Evolutionary conservation across 2,797 vertebrate genomes (phyloP).

Genomic region (Aplochiton taeniatus): DNA sequence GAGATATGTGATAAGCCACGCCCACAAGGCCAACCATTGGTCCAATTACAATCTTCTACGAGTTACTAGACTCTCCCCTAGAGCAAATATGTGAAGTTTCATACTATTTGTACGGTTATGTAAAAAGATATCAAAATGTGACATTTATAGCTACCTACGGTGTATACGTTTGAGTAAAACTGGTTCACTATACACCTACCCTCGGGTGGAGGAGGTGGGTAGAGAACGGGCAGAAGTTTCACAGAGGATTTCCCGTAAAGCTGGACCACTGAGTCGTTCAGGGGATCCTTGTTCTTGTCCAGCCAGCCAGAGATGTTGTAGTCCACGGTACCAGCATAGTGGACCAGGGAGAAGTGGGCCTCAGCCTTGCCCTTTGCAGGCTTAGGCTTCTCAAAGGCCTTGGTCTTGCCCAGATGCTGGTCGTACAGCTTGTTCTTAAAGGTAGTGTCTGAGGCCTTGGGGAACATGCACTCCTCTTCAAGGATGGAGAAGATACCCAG

Average conservation of each 20-base stretch:
- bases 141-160: no score
- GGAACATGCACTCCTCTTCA: conserved; percentile 93
- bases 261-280: conserved; percentile 87
- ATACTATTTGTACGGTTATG: no score
- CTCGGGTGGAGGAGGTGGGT: no score
- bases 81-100: no score
- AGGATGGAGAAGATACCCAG: conserved; percentile 76
- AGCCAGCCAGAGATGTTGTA: conserved; percentile 89
- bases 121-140: no score
- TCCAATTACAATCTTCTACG: no score
- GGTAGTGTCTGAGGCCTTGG: conserved; percentile 81
- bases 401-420: conserved; percentile 85
- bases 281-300: conserved; percentile 91
- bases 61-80: no score
- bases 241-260: conserved; percentile 78
- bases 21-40: no score
- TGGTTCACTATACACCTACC: no score
- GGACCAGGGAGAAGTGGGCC: conserved; percentile 85
- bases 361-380: conserved; percentile 82
- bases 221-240: conserved; percentile 73
- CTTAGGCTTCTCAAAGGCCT: conserved; percentile 88
- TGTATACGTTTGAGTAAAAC: no score
- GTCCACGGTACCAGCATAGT: conserved; percentile 89
- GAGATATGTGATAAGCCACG: no score
- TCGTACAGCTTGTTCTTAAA: conserved; percentile 90